phyloP scores from a whole-genome alignment of 2,888 invertebrate genomes.

The Pedicia rivosa region DNA sequence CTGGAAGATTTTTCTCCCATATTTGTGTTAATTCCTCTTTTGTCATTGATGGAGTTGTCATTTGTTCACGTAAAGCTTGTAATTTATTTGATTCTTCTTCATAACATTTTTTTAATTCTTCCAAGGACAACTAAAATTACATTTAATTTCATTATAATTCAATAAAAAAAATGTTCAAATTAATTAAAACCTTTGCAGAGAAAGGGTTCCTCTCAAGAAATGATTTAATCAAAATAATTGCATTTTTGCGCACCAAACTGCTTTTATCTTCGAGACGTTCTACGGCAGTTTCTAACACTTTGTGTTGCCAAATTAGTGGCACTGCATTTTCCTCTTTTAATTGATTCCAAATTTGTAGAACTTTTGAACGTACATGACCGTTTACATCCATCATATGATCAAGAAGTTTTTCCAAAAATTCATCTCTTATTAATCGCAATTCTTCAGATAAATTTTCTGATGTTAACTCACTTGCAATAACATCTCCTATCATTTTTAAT shows the following conservation, averaged over 20 bases:
- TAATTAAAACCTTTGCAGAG: conserved; percentile 46
- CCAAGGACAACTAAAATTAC: conserved; percentile 19
- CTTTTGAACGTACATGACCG: conserved; percentile 74
- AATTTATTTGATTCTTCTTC: conserved; percentile 27
- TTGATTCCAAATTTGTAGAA: conserved; percentile 65
- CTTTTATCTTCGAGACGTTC: conserved; percentile 69
- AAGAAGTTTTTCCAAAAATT: conserved; percentile 60
- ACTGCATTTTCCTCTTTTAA: conserved; percentile 65
- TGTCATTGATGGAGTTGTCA: conserved; percentile 41
- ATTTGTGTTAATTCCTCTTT: conserved; percentile 30
- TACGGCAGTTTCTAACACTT: conserved; percentile 47
- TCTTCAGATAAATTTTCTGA: conserved; percentile 55
- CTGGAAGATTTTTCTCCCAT: conserved; percentile 18
- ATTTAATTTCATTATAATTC: too few relatives aligned
- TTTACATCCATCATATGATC: conserved; percentile 74
- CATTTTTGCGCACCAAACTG: conserved; percentile 68
- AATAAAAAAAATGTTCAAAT: conserved; percentile 7
- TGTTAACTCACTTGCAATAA: conserved; percentile 53
- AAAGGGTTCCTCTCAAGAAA: conserved; percentile 78
- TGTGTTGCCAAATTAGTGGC: conserved; percentile 52
- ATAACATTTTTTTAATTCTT: conserved; percentile 45
- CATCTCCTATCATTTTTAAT: conserved; percentile 66
- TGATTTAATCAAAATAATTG: conserved; percentile 38
- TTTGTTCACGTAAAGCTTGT: conserved; percentile 30
- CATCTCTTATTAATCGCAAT: conserved; percentile 51